These are phyloP conservation scores for Hybos culiciformis DNA, from an alignment of 2,888 invertebrate genomes.

Conservation along the genomic window DNA sequence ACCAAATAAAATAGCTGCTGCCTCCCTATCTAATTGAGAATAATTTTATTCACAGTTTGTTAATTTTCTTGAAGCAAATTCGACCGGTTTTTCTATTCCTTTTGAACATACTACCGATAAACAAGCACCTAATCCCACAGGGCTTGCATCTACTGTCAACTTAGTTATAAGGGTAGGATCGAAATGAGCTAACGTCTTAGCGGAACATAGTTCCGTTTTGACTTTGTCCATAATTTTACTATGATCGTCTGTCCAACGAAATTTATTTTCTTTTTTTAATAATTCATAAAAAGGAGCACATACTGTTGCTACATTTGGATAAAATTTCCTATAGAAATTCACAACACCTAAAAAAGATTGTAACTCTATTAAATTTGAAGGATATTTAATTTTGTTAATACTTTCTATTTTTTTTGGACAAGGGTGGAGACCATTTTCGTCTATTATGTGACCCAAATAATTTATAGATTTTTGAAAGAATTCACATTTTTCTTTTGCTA, in stretches of 20 bases:
- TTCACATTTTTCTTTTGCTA: background rate
- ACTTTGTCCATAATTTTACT: constrained; percentile 2
- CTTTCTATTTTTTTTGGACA: too few relatives aligned
- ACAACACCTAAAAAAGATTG: constrained; percentile 2
- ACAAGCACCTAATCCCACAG: constrained; percentile 8
- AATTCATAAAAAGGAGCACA: constrained; percentile 5
- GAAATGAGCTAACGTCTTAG: constrained; percentile 7
- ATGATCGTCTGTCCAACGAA: constrained; percentile 5
- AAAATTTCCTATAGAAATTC: constrained; percentile 1
- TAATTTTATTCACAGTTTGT: constrained; percentile 21
- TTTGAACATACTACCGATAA: constrained; percentile 12
- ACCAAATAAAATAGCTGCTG: constrained; percentile 21
- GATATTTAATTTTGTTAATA: too few relatives aligned
- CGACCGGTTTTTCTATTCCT: constrained; percentile 20
- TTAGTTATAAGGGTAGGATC: constrained; percentile 8
- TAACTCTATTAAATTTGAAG: too few relatives aligned
- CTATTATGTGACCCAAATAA: too few relatives aligned
- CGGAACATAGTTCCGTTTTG: constrained; percentile 2
- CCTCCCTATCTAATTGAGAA: constrained; percentile 25
- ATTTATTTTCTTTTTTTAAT: constrained; percentile 1
- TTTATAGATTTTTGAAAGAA: too few relatives aligned
- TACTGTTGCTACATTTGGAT: background rate
- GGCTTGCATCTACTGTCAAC: constrained; percentile 9
- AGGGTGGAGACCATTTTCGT: too few relatives aligned
- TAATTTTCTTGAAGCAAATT: constrained; percentile 20